A percentile compares a stretch with the other conserved stretches of the same genome.
Conservation (phyloP, 2,888 invertebrate species). For the Glaucopsyche alexis region DNA sequence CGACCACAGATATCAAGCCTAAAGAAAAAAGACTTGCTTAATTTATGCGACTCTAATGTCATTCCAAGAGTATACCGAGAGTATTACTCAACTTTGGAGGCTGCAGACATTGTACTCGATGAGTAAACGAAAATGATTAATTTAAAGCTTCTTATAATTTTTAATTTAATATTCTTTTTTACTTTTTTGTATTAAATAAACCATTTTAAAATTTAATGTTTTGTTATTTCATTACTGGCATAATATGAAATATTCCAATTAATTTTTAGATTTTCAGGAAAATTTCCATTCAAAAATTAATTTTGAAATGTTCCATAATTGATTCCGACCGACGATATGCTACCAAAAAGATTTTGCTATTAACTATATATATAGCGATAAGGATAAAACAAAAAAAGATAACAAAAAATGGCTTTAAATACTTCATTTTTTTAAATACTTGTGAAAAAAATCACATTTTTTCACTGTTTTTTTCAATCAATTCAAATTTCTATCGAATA, state of each 20-base stretch:
- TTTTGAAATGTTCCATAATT: too few species aligned
- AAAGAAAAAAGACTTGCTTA: constrained; percentile 24
- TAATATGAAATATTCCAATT: neutral
- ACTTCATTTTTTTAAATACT: too few species aligned
- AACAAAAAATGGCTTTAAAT: too few species aligned
- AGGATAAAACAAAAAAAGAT: too few species aligned
- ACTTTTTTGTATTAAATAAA: neutral
- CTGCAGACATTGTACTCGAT: constrained; percentile 15
- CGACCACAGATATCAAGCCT: constrained; percentile 21
- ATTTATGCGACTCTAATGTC: constrained; percentile 17
- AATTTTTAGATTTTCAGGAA: neutral
- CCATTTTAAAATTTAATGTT: neutral
- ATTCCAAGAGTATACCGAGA: constrained; percentile 23
- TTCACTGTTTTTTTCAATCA: too few species aligned
- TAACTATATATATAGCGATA: too few species aligned
- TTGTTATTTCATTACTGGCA: neutral
- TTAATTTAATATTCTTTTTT: neutral
- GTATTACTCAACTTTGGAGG: constrained; percentile 15
- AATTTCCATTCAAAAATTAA: neutral
- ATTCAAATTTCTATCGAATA: too few species aligned
- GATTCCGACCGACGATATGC: too few species aligned
- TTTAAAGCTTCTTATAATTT: neutral
- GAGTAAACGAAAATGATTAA: neutral
- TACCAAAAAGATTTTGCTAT: too few species aligned
- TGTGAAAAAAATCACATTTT: too few species aligned